Conservation (phyloP, 2,113 vertebrate species). For the Carassius auratus region DNA sequence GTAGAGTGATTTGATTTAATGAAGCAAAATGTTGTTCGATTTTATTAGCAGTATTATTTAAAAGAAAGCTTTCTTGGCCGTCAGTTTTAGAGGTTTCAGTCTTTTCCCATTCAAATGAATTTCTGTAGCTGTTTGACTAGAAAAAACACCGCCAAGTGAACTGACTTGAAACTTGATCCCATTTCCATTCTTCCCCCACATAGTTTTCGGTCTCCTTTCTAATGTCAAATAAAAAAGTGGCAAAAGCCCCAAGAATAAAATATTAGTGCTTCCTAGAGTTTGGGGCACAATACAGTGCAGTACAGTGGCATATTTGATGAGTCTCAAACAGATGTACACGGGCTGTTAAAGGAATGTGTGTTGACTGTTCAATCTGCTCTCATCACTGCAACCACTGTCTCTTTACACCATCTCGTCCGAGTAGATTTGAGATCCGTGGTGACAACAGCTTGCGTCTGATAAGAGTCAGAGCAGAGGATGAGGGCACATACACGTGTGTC, state of each 20-base stretch:
- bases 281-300: too few relatives aligned
- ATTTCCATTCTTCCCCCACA: background rate
- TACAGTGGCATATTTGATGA: background rate
- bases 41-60: background rate
- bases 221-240: background rate
- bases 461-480: conserved; percentile 87
- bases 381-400: conserved; percentile 16
- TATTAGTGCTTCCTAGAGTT: background rate
- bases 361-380: background rate
- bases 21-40: background rate
- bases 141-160: background rate
- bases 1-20: background rate
- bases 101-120: background rate
- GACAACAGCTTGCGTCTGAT: conserved; percentile 91
- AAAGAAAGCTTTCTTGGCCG: background rate
- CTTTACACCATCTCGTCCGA: conserved; percentile 46
- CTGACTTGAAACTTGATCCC: background rate
- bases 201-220: background rate
- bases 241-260: background rate
- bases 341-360: conserved; percentile 20
- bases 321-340: background rate
- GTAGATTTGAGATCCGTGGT: conserved; percentile 92
- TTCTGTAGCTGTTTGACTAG: background rate
- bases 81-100: background rate
- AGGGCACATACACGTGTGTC: conserved; percentile 92